These are phyloP conservation scores for Lysandra bellargus DNA, from an alignment of 2,888 invertebrate genomes.

Conservation along the genomic window DNA sequence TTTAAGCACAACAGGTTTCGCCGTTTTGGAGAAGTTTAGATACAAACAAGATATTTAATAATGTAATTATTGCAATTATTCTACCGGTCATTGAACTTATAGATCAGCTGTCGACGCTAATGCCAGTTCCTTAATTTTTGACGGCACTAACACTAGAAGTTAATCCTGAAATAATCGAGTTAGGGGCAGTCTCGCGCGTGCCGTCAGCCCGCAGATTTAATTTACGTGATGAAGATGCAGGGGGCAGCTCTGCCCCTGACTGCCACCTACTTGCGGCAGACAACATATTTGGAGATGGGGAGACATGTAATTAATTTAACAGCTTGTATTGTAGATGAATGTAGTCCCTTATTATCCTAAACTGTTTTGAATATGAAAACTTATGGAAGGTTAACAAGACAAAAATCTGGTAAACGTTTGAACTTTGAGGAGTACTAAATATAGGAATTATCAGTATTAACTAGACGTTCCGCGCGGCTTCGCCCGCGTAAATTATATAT, in stretches of 20 bases:
- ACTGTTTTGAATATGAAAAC: too few species aligned
- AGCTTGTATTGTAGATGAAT: not conserved
- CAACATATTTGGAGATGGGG: not conserved
- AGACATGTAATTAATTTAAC: not conserved
- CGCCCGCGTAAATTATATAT: too few species aligned
- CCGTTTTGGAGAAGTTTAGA: not conserved
- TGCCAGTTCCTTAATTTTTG: not conserved
- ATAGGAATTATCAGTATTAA: too few species aligned
- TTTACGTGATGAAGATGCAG: conserved; percentile 23
- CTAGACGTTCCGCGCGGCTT: too few species aligned
- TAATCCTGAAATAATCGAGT: conserved; percentile 4
- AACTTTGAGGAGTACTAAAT: too few species aligned
- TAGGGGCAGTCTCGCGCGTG: not conserved
- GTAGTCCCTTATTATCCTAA: not conserved
- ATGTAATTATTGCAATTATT: not conserved
- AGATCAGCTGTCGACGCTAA: not conserved
- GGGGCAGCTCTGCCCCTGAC: conserved; percentile 14
- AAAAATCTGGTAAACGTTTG: too few species aligned
- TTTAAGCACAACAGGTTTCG: too few species aligned
- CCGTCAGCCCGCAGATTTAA: conserved; percentile 10
- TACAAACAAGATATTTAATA: not conserved
- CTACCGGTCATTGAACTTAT: not conserved
- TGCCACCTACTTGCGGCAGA: not conserved
- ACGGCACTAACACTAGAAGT: conserved; percentile 9
- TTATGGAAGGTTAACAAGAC: too few species aligned